Base-by-base conservation (phyloP, 2,888 invertebrate genomes). In the Ochropleura plecta region DNA sequence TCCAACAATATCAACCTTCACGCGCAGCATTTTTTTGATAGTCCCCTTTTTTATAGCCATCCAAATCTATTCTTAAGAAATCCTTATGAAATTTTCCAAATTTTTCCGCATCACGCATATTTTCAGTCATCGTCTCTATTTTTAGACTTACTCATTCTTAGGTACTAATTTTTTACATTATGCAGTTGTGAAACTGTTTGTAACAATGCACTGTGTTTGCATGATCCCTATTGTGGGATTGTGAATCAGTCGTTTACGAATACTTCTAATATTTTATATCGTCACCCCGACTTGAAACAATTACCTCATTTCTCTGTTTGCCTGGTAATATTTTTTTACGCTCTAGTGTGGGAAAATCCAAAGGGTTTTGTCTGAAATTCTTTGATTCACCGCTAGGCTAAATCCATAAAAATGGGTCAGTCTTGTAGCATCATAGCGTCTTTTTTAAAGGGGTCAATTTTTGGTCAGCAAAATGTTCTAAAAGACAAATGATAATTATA, bases 211-310 rank as follows among this genome's bases (percentile, higher is more conserved):
- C 3, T 55, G 16, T 16, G 7, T 18, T 42, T 40, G 46, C 70
- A 46, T 14, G 5, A 59, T 66, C 44, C 10, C 9, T 30, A 30
- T 30, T 7, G 3, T 9, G 20, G 59, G 2, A 12, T 46, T 53
- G 60, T 76, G 79, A 79, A 79, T 76, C 71, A 76, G 46, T 42
- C 7, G 2, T 70, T 40, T 18, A 14, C 18, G 14, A 20, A 14
- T 66, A 12, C 44, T 46, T 69, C 18, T 59, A 78, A 51, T 60
- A 46, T 16, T 60, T 51, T 20, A 46, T 51, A 51, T 30, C 59
- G 42, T 76, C 78, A 78, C 59, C 18, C n/a, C 9, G 3, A 9
- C 30, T 44, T 5, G 16, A 0, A 70, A 42, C 8, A 4, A 9
- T 70, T 76, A 79, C 71, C 70, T 60, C 59, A 76, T 60, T 60